Evolutionary conservation across 2,797 vertebrate species (phyloP).

Genomic region (Coilia nasus): DNA sequence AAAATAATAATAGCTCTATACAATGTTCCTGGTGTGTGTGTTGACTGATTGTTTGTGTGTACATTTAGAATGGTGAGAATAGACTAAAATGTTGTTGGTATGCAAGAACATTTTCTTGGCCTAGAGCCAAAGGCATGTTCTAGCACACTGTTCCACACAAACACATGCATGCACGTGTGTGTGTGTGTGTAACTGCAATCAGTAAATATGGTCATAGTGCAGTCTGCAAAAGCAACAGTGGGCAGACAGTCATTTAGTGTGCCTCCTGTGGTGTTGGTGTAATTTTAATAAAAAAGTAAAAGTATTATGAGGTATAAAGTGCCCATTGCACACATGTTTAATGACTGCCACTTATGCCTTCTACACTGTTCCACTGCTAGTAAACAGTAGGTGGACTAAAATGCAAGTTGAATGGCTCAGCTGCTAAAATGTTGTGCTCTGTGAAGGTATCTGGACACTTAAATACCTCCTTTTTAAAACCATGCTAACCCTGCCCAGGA

Average conservation of each 20-base stretch:
- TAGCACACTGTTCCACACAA: background rate
- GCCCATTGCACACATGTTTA: background rate
- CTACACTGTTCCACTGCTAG: background rate
- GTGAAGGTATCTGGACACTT: background rate
- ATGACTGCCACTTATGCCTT: background rate
- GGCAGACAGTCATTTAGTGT: background rate
- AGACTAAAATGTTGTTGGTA: background rate
- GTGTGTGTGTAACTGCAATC: background rate
- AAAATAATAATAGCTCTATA: background rate
- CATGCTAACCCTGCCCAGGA: background rate
- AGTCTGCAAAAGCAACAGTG: too few relatives aligned
- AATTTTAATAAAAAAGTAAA: background rate
- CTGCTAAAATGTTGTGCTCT: background rate
- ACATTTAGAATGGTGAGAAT: background rate
- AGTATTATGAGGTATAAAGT: background rate
- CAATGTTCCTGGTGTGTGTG: too few relatives aligned
- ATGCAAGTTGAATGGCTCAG: background rate
- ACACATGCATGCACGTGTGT: background rate
- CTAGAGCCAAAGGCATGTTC: background rate
- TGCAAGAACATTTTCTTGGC: background rate
- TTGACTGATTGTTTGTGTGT: background rate
- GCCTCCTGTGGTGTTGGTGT: background rate
- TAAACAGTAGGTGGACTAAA: background rate
- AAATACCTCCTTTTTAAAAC: background rate
- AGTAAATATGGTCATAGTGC: too few relatives aligned